Evolutionary conservation across 2,113 vertebrate species (phyloP).

Genomic region (Circaetus cinerascens): DNA sequence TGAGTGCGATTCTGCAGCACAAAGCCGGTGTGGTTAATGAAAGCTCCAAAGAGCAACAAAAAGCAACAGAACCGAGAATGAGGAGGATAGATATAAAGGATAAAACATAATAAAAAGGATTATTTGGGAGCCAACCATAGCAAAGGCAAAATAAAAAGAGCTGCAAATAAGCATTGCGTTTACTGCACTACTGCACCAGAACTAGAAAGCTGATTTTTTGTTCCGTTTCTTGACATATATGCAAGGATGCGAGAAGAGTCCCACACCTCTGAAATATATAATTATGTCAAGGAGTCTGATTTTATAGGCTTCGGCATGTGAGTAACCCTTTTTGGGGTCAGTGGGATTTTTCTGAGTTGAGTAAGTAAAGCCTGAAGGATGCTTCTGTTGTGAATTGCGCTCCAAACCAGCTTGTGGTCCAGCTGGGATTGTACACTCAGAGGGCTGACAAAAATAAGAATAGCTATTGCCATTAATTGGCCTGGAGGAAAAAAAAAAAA

Average conservation of each 20-base stretch:
- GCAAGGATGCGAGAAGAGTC: neutral
- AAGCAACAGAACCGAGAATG: neutral
- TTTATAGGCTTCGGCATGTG: neutral
- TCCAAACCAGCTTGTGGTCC: neutral
- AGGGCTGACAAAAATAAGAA: neutral
- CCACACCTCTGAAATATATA: neutral
- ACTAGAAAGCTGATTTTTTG: neutral
- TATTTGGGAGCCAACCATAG: constrained; percentile 8
- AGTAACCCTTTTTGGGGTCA: neutral
- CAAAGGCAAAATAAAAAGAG: constrained; percentile 7
- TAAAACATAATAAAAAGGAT: constrained; percentile 53
- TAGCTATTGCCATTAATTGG: neutral
- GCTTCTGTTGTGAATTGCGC: neutral
- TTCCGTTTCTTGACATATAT: neutral
- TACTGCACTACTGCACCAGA: neutral
- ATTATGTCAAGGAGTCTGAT: neutral
- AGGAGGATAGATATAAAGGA: constrained; percentile 15
- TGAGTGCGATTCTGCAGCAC: constrained; percentile 17
- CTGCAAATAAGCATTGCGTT: neutral
- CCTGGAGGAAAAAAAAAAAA: neutral
- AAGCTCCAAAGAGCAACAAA: constrained; percentile 54
- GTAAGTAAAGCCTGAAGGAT: neutral
- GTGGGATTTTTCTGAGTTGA: neutral
- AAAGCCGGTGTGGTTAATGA: constrained; percentile 46
- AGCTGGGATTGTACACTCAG: neutral